phyloP scores from a whole-genome alignment of 2,888 invertebrate genomes.

The Automeris io region DNA sequence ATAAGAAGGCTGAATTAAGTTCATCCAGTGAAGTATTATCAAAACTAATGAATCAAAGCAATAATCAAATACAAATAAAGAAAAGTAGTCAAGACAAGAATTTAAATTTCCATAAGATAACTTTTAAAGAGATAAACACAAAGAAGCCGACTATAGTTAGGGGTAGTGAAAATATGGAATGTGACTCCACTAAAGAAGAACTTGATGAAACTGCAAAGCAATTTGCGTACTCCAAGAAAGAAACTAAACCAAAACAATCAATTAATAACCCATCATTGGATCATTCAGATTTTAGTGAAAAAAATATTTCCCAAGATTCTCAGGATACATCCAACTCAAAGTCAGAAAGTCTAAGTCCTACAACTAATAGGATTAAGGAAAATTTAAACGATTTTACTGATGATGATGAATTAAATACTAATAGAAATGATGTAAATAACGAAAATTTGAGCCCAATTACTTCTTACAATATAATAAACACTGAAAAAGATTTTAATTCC shows the following conservation, averaged over 20 bases:
- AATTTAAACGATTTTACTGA: neutral
- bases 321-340: neutral
- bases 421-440: neutral
- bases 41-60: slow-evolving; percentile 56
- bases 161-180: slow-evolving; percentile 8
- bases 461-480: neutral
- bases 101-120: neutral
- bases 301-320: neutral
- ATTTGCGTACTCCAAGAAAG: neutral
- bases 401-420: neutral
- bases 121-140: neutral
- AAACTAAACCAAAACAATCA: neutral
- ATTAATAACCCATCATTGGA: neutral
- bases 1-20: slow-evolving; percentile 21
- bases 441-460: neutral
- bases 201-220: slow-evolving; percentile 5
- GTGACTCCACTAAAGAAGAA: slow-evolving; percentile 5
- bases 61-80: slow-evolving; percentile 64
- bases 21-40: slow-evolving; percentile 51
- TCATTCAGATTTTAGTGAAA: neutral
- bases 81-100: slow-evolving; percentile 25
- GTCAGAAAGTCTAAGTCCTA: neutral
- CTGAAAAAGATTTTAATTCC: neutral
- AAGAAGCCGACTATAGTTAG: neutral
- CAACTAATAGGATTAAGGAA: neutral